Percentiles rank a stretch among this genome's conserved stretches.
phyloP scores from a whole-genome alignment of 2,888 invertebrate genomes.

The Cacoxenus indagator region DNA sequence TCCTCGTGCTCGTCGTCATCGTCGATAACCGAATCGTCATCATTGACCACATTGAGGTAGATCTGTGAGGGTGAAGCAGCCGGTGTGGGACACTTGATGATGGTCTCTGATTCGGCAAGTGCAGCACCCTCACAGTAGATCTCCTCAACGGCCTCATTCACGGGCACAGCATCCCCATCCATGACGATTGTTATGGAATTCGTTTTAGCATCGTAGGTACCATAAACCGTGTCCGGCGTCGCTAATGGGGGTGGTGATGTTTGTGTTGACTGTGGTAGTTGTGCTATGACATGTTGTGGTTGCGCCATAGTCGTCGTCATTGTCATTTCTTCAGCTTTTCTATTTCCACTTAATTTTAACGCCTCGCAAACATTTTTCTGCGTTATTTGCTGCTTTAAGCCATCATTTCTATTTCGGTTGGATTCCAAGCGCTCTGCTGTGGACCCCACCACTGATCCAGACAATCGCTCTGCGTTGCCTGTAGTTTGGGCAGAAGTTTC shows the following conservation, averaged over 20 bases:
- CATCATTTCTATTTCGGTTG: conserved; percentile 72
- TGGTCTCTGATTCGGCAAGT: conserved; percentile 52
- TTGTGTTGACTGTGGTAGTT: conserved; percentile 30
- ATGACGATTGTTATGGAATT: conserved; percentile 83
- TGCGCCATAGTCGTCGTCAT: conserved; percentile 21
- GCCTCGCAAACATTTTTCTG: conserved; percentile 33
- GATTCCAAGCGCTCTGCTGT: conserved; percentile 88
- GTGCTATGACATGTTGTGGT: conserved; percentile 23
- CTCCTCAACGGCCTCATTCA: conserved; percentile 71
- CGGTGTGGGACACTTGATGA: conserved; percentile 59
- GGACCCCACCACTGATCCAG: conserved; percentile 88
- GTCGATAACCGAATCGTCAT: conserved; percentile 57
- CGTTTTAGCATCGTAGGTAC: conserved; percentile 80
- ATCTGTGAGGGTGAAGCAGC: conserved; percentile 63
- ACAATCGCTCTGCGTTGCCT: conserved; percentile 71
- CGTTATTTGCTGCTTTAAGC: conserved; percentile 50
- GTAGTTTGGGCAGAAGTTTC: conserved; percentile 74
- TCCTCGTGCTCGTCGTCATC: conserved; percentile 46
- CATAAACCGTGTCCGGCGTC: conserved; percentile 76
- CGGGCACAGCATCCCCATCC: conserved; percentile 72
- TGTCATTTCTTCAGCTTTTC: conserved; percentile 36
- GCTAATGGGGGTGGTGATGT: conserved; percentile 42
- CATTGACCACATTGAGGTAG: conserved; percentile 56
- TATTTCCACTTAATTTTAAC: conserved; percentile 47
- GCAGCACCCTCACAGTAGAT: conserved; percentile 71